A percentile compares a stretch with the other conserved stretches of the same genome.
These are phyloP conservation scores for Drosophila bifasciata DNA, from an alignment of 1,140 invertebrate genomes.

Conservation along the genomic window DNA sequence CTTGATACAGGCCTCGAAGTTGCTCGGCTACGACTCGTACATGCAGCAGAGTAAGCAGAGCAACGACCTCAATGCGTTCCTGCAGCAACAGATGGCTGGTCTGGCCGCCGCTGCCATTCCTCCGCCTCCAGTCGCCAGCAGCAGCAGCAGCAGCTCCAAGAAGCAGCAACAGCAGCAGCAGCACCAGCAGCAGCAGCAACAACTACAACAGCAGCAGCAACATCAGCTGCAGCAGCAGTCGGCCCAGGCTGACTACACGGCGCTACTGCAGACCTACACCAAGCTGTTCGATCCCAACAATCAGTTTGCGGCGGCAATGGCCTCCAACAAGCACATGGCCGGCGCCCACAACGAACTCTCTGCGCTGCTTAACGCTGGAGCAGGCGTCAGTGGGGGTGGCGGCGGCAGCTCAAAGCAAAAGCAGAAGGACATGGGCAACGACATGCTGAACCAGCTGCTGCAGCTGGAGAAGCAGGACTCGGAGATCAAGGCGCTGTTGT, in stretches of 20 bases:
- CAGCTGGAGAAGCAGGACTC: slow-evolving; percentile 79
- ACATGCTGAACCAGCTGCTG: slow-evolving; percentile 79
- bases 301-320: slow-evolving; percentile 67
- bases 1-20: slow-evolving; percentile 77
- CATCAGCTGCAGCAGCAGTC: slow-evolving; percentile 50
- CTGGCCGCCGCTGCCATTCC: slow-evolving; percentile 71
- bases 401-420: slow-evolving; percentile 53
- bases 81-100: slow-evolving; percentile 80
- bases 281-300: slow-evolving; percentile 79
- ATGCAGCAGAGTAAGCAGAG: slow-evolving; percentile 77
- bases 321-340: slow-evolving; percentile 56
- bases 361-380: slow-evolving; percentile 64
- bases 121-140: slow-evolving; percentile 29
- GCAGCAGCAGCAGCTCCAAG: slow-evolving; percentile 32
- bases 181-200: slow-evolving; percentile 38
- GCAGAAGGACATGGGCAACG: slow-evolving; percentile 72
- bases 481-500: slow-evolving; percentile 73
- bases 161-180: slow-evolving; percentile 49
- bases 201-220: slow-evolving; percentile 47
- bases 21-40: slow-evolving; percentile 80
- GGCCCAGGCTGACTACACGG: slow-evolving; percentile 70
- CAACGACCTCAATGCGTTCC: slow-evolving; percentile 75
- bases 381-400: slow-evolving; percentile 38
- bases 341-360: slow-evolving; percentile 72
- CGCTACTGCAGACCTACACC: slow-evolving; percentile 77